phyloP scores from a whole-genome alignment of 2,888 invertebrate species.

The Temnothorax unifasciatus region DNA sequence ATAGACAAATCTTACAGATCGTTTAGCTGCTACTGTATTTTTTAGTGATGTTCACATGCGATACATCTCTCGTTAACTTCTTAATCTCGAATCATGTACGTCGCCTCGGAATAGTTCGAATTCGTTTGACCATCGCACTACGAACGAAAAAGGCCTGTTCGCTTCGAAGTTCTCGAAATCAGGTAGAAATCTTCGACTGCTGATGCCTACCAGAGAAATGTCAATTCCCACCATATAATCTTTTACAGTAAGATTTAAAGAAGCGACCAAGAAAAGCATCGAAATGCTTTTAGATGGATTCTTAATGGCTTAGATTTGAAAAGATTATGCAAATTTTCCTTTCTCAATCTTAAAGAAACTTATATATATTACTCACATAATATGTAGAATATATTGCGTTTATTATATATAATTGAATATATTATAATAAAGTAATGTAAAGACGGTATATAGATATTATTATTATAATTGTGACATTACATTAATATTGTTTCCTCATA shows the following conservation, averaged over 20 bases:
- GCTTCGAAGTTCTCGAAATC: constrained; percentile 31
- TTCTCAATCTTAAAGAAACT: neutral
- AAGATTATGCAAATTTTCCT: neutral
- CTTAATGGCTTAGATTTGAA: neutral
- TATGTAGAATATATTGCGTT: neutral
- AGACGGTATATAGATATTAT: neutral
- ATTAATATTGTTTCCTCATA: neutral
- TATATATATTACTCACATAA: neutral
- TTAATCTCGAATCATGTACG: neutral
- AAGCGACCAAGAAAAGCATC: constrained; percentile 3
- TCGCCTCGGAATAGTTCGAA: constrained; percentile 23
- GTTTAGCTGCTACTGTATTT: neutral
- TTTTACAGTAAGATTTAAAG: constrained; percentile 28
- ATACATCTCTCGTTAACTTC: constrained; percentile 11
- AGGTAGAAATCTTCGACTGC: constrained; percentile 52
- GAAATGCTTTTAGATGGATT: constrained; percentile 31
- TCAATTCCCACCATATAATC: neutral
- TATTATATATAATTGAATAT: neutral
- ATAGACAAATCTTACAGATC: neutral
- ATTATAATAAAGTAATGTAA: neutral
- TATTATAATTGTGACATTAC: neutral
- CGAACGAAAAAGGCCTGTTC: constrained; percentile 4
- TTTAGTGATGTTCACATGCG: constrained; percentile 12
- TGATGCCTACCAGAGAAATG: constrained; percentile 49
- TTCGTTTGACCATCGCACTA: constrained; percentile 19